A percentile compares a stretch with the other conserved stretches of the same genome.
These are phyloP conservation scores for Zelostemma sp. DNA, from an alignment of 1,140 invertebrate species.

Conservation along the genomic window DNA sequence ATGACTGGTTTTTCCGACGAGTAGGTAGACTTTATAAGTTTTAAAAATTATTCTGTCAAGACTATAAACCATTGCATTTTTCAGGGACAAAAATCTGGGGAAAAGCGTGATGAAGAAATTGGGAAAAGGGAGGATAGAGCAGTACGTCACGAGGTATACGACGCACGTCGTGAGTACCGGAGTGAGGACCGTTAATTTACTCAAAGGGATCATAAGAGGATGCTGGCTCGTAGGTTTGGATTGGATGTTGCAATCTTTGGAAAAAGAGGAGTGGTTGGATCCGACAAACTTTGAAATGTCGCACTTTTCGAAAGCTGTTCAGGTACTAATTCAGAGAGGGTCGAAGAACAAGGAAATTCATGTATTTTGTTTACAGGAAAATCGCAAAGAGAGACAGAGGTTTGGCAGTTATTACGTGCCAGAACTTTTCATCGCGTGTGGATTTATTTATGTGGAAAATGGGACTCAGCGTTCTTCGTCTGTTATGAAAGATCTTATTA, in stretches of 20 bases:
- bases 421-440: slow-evolving; percentile 62
- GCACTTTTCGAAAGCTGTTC: slow-evolving; percentile 65
- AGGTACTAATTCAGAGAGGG: slow-evolving; percentile 44
- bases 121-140: slow-evolving; percentile 53
- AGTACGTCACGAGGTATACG: slow-evolving; percentile 57
- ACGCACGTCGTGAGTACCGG: slow-evolving; percentile 67
- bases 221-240: slow-evolving; percentile 67
- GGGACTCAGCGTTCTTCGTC: slow-evolving; percentile 50
- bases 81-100: slow-evolving; percentile 59
- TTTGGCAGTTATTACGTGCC: slow-evolving; percentile 61
- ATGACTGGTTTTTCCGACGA: slow-evolving; percentile 56
- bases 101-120: slow-evolving; percentile 54
- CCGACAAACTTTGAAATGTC: slow-evolving; percentile 60
- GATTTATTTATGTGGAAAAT: slow-evolving; percentile 58
- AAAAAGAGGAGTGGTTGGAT: slow-evolving; percentile 57
- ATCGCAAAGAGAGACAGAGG: slow-evolving; percentile 60
- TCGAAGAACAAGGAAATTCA: background rate
- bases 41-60: too few relatives aligned
- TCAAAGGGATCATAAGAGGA: slow-evolving; percentile 67
- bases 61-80: slow-evolving; percentile 10
- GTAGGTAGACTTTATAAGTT: slow-evolving; percentile 36
- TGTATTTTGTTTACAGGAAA: slow-evolving; percentile 56
- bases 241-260: slow-evolving; percentile 63
- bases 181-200: slow-evolving; percentile 66
- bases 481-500: slow-evolving; percentile 62